These are phyloP conservation scores for Gibbula magus DNA, from an alignment of 2,888 invertebrate species.

Conservation along the genomic window DNA sequence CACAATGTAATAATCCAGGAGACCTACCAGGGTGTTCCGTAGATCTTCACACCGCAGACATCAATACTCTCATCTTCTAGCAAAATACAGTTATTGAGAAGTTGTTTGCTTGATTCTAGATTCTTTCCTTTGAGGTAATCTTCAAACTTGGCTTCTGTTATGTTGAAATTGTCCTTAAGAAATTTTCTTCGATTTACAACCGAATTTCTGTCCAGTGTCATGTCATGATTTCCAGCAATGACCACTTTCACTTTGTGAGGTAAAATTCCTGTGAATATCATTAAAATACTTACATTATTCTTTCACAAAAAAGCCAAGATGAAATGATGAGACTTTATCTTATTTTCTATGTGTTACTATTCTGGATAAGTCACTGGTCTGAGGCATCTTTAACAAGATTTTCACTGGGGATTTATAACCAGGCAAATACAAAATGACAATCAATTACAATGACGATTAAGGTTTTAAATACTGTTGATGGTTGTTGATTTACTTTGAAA, in stretches of 20 bases:
- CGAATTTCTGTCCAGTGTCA: conserved; percentile 83
- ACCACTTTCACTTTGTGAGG: conserved; percentile 88
- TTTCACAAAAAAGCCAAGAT: neutral
- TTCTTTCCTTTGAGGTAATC: conserved; percentile 40
- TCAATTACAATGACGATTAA: too few relatives aligned
- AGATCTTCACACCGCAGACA: conserved; percentile 85
- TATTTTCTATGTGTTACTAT: neutral
- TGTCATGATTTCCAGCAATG: conserved; percentile 90
- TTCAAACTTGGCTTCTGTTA: conserved; percentile 44
- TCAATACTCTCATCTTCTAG: conserved; percentile 83
- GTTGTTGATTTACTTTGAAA: too few relatives aligned
- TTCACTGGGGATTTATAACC: too few relatives aligned
- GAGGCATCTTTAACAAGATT: neutral
- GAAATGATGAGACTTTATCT: neutral
- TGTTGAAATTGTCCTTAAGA: conserved; percentile 40
- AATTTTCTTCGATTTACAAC: conserved; percentile 43
- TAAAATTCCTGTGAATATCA: conserved; percentile 78
- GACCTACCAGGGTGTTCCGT: conserved; percentile 86
- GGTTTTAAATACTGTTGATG: too few relatives aligned
- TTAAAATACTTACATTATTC: neutral
- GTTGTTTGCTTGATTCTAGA: conserved; percentile 69
- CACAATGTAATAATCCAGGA: neutral
- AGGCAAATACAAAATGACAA: too few relatives aligned
- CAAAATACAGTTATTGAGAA: conserved; percentile 86
- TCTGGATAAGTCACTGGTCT: neutral